Evolutionary conservation across 2,113 vertebrate species (phyloP), one percentile per base, ranked within the genome.

Genomic region (Leucopsar rothschildi): DNA sequence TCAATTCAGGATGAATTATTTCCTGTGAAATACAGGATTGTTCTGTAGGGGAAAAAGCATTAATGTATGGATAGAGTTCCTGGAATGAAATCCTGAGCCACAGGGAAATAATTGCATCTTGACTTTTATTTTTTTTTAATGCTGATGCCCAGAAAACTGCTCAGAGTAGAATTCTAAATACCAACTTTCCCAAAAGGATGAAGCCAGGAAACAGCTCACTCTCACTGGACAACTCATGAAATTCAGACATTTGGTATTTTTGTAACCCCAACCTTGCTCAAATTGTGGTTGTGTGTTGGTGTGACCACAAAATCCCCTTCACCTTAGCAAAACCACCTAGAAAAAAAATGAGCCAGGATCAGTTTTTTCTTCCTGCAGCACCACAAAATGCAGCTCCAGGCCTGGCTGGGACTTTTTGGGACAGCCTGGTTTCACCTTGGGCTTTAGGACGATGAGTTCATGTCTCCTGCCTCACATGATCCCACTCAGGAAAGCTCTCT

Each of bases 361-460:
- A 29, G 4, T 70, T 70, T 86, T 72, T 69, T 7, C 10, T 52
- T 76, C 29, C 33, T 89, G 20, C 15, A 80, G 42, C 33, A 12
- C 37, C 3, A 55, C 11, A 18, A 65, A 82, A 87, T 11, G 12
- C 65, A 92, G 40, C 87, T 47, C n/a, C 19, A 42, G 27, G n/a
- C 24, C 40, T 63, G 71, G 11, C 87, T 72, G 70, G 52, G 81
- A 33, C 15, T 4, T 91, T 82, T 27, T 45, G 86, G 78, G 75
- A 88, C 71, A 70, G 52, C 44, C n/a, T 63, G 63, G 16, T 31
- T 75, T 92, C 90, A 96, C 93, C 91, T 92, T 91, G 93, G 68
- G 60, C 76, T 88, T 85, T 13, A 70, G 79, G 68, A 96, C 15
- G 14, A 83, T 90, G 93, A 94, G 68, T 95, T 93, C 82, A 88